Conservation (phyloP, 2,797 vertebrate species). For the Hemitrygon akajei region DNA sequence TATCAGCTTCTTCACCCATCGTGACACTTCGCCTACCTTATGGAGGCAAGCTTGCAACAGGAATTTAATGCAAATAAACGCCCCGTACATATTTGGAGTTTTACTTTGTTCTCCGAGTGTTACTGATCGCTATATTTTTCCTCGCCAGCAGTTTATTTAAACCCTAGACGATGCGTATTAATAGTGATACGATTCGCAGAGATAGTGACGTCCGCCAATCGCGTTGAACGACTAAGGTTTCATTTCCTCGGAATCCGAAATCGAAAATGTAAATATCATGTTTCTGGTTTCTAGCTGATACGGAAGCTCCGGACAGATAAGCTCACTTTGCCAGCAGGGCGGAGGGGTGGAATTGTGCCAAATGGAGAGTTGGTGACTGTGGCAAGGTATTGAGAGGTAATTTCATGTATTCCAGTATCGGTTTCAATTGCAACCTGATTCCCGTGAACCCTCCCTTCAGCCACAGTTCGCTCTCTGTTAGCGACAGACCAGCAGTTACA, state of each 20-base stretch:
- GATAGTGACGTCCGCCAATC: neutral
- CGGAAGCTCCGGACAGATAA: too few species aligned
- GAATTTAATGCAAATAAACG: conserved; percentile 12
- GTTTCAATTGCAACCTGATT: neutral
- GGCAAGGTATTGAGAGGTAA: too few species aligned
- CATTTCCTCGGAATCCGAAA: neutral
- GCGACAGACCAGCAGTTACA: neutral
- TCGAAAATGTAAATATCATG: neutral
- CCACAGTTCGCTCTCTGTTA: neutral
- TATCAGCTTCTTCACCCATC: neutral
- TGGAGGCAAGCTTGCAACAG: conserved; percentile 48
- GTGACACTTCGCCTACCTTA: neutral
- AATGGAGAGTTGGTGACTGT: too few species aligned
- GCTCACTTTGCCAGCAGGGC: too few species aligned
- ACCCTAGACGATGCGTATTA: too few species aligned
- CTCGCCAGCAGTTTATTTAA: neutral
- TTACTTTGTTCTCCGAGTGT: neutral
- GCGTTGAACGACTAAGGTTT: neutral
- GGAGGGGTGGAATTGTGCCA: too few species aligned
- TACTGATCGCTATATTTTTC: neutral
- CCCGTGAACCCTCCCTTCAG: neutral
- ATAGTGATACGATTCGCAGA: too few species aligned
- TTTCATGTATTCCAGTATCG: neutral
- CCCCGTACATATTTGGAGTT: conserved; percentile 41
- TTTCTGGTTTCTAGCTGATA: too few species aligned